Percentiles rank a stretch among this genome's conserved stretches.
phyloP scores from a whole-genome alignment of 2,888 invertebrate species.

The Cerastoderma edule region DNA sequence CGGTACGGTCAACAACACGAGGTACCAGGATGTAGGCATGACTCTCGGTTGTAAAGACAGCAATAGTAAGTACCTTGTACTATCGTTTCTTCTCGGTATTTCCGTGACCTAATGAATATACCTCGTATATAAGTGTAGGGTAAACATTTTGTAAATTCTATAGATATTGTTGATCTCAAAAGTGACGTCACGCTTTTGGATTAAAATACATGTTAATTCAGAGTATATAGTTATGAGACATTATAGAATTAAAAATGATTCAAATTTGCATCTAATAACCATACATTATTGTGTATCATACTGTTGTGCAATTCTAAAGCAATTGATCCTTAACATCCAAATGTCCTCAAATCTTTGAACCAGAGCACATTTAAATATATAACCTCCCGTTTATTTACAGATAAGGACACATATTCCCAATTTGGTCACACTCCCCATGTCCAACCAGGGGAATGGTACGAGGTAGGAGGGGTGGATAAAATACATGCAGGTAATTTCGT shows the following conservation, averaged over 20 bases:
- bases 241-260: too few relatives aligned
- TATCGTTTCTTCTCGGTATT: too few relatives aligned
- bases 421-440: slow-evolving; percentile 10
- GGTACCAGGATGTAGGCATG: slow-evolving; percentile 29
- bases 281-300: too few relatives aligned
- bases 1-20: slow-evolving; percentile 9
- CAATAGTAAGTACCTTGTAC: slow-evolving; percentile 7
- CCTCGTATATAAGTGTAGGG: background rate
- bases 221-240: too few relatives aligned
- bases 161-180: background rate
- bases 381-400: slow-evolving; percentile 3
- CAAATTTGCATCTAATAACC: too few relatives aligned
- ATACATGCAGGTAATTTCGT: slow-evolving; percentile 16
- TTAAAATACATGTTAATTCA: too few relatives aligned
- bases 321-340: background rate
- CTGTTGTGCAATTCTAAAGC: background rate
- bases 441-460: slow-evolving; percentile 14
- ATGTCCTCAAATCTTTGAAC: background rate
- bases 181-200: too few relatives aligned
- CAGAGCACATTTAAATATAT: too few relatives aligned
- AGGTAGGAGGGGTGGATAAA: slow-evolving; percentile 22
- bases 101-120: too few relatives aligned
- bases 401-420: background rate
- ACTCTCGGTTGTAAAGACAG: slow-evolving; percentile 28
- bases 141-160: background rate